Evolutionary conservation across 2,888 invertebrate species (phyloP), one percentile per base, ranked within the genome.

Genomic region (Ischnus inquisitorius): DNA sequence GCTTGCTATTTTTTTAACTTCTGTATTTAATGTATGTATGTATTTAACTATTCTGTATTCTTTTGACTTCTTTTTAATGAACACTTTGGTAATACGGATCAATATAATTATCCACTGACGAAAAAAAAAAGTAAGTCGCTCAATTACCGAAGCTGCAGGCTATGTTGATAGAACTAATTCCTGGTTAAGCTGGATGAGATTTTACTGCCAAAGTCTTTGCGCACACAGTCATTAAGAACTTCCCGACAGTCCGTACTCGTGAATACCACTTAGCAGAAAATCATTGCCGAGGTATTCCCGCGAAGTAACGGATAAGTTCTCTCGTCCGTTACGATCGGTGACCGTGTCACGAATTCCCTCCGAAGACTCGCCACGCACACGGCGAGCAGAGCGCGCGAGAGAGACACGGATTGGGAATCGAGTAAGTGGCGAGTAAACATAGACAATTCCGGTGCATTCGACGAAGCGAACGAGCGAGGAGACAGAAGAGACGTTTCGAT

Each of bases 221-320:
- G 12, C 57, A 14, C 28, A 2, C 14, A 12, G 60, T n/a, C 60
- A 28, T 60, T 6, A 25, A 25, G 34, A 25, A 6, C 60, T 60
- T 5, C 4, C 25, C 16, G 65, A 14, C 19, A 41, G 39, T 65
- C 22, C 39, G 57, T 67, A 54, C 46, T 48, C 68, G 71, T 57
- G 65, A 75, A 74, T n/a, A 54, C 10, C 43, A 19, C 16, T 79
- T 34, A 28, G 43, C 46, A 28, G 46, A 28, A 46, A 48, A 68
- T 68, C 25, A 68, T 68, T n/a, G 60, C 25, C 28, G 28, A 68
- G 69, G 41, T 65, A 75, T 75, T 75, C 69, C 69, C 16, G 79
- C 64, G 68, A 83, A 75, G 43, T 79, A 83, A 83, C 83, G 83
- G 79, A 75, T 43, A 46, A 25, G 6, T 39, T 67, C 62, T 22